These are phyloP conservation scores for Zosterops japonicus DNA, from an alignment of 2,113 vertebrate species.

Conservation along the genomic window DNA sequence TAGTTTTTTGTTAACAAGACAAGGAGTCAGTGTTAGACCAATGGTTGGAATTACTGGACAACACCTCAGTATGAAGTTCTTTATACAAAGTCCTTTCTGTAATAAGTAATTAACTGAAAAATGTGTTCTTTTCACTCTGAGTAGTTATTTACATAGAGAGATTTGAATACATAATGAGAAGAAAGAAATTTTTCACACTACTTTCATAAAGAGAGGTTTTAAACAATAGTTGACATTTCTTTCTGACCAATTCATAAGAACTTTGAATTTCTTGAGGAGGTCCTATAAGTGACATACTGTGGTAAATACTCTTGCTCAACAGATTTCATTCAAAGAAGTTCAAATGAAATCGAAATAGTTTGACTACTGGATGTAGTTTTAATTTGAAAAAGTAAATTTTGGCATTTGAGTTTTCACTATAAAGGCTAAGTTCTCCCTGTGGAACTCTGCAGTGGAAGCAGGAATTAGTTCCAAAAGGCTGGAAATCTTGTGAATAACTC, in stretches of 20 bases:
- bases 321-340: neutral
- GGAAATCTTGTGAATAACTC: neutral
- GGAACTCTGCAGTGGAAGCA: neutral
- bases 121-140: neutral
- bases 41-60: neutral
- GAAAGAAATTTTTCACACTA: neutral
- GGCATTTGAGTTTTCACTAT: neutral
- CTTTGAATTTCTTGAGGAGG: neutral
- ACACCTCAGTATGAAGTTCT: neutral
- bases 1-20: neutral
- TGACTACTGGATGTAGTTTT: neutral
- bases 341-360: neutral
- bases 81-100: neutral
- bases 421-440: conserved; percentile 1
- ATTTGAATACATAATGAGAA: neutral
- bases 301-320: neutral
- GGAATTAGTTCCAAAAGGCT: conserved; percentile 27
- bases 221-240: neutral
- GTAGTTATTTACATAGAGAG: neutral
- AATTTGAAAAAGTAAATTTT: conserved; percentile 44
- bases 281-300: neutral
- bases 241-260: neutral
- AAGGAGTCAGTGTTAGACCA: neutral
- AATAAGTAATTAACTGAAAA: neutral
- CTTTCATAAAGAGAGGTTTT: neutral